Evolutionary conservation across 2,113 vertebrate genomes (phyloP).

Genomic region (Taxidea taxus): DNA sequence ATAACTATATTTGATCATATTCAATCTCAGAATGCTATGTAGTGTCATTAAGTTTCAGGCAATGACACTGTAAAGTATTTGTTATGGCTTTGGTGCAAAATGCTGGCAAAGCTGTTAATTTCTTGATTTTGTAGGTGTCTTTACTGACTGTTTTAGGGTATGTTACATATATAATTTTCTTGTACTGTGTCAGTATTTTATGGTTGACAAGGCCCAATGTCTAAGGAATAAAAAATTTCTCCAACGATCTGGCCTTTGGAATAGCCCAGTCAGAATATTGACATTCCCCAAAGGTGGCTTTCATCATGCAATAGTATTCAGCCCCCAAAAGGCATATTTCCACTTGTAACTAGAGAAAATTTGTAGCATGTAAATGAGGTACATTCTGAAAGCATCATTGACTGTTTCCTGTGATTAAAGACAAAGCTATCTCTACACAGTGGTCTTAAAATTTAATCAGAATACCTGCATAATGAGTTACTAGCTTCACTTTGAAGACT

Average conservation of each 20-base stretch:
- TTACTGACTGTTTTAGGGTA: neutral
- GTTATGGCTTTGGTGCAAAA: neutral
- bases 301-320: neutral
- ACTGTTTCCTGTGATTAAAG: neutral
- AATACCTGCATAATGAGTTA: neutral
- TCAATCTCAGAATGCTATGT: neutral
- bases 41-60: neutral
- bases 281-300: neutral
- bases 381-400: neutral
- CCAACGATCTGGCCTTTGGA: neutral
- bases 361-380: neutral
- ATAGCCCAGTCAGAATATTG: neutral
- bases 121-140: neutral
- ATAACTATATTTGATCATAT: neutral
- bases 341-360: neutral
- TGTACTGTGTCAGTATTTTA: neutral
- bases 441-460: neutral
- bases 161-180: neutral
- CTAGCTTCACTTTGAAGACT: slow-evolving; percentile 21
- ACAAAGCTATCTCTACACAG: neutral
- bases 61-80: neutral
- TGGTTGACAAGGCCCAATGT: neutral
- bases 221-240: neutral
- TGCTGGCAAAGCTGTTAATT: neutral
- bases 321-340: neutral